Evolutionary conservation across 2,113 vertebrate genomes (phyloP).

Genomic region (Brienomyrus brachyistius): DNA sequence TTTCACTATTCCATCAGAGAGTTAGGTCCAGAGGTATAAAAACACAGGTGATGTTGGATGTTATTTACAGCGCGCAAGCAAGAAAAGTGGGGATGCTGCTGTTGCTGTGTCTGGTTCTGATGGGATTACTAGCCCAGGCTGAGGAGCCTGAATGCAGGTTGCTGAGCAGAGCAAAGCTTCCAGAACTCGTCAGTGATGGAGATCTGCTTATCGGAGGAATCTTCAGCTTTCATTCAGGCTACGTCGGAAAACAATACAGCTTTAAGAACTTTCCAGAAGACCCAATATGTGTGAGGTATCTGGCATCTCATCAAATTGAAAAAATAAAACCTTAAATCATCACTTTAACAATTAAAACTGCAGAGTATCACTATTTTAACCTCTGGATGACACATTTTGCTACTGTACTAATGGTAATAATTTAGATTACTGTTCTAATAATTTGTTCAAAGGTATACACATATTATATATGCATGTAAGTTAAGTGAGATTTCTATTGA

Average conservation of each 20-base stretch:
- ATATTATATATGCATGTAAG: neutral
- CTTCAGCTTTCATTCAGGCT: constrained; percentile 61
- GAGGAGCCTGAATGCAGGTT: constrained; percentile 21
- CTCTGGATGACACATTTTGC: neutral
- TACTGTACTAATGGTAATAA: neutral
- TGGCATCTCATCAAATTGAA: neutral
- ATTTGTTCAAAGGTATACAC: neutral
- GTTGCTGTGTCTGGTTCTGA: constrained; percentile 12
- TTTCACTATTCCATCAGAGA: neutral
- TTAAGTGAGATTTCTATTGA: constrained; percentile 1
- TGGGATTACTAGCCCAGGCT: constrained; percentile 2
- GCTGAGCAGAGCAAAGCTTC: constrained; percentile 14
- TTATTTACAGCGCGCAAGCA: neutral
- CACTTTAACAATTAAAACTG: neutral
- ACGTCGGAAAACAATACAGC: neutral
- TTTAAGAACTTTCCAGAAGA: neutral
- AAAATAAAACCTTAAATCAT: neutral
- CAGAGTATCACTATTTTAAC: neutral
- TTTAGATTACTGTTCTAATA: neutral
- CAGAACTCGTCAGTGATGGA: constrained; percentile 30
- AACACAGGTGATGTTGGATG: neutral
- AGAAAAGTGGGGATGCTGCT: constrained; percentile 21
- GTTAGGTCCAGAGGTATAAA: neutral
- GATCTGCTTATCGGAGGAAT: constrained; percentile 42
- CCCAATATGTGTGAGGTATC: neutral